A percentile compares a stretch with the other conserved stretches of the same genome.
These are phyloP conservation scores for Pitta sordida DNA, from an alignment of 2,113 vertebrate genomes.

Conservation along the genomic window DNA sequence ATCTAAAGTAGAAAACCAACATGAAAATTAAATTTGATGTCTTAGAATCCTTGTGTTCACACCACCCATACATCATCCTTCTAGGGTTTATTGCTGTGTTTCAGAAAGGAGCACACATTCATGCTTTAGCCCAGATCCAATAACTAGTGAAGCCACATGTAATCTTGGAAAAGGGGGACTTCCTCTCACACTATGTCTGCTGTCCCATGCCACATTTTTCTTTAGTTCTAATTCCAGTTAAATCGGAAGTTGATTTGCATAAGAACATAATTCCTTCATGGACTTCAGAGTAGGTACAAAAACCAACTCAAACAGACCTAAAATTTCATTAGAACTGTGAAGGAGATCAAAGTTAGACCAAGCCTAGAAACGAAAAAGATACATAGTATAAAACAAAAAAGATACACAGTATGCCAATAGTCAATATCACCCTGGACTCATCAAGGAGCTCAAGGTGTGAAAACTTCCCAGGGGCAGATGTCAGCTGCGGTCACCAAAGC, in stretches of 20 bases:
- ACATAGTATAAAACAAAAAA: no score
- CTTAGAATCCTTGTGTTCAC: not conserved
- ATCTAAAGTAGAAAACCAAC: not conserved
- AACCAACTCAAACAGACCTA: not conserved
- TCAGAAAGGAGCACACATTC: not conserved
- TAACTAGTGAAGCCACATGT: rapidly evolving
- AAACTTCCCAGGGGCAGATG: not conserved
- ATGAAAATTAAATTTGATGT: not conserved
- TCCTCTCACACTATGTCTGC: rapidly evolving
- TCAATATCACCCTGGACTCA: not conserved
- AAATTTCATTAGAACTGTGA: not conserved
- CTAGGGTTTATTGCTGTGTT: not conserved
- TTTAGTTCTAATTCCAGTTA: not conserved
- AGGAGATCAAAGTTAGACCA: not conserved
- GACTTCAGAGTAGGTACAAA: not conserved
- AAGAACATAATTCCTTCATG: not conserved
- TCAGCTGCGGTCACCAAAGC: not conserved
- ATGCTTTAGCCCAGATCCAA: not conserved
- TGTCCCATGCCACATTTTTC: not conserved
- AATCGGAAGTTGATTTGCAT: not conserved
- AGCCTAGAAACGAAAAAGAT: not conserved
- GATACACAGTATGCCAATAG: no score
- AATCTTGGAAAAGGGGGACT: no score
- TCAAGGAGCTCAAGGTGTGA: not conserved
- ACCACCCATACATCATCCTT: not conserved